These are phyloP conservation scores for Eugnorisma glareosa DNA, from an alignment of 2,888 invertebrate species.

Conservation along the genomic window DNA sequence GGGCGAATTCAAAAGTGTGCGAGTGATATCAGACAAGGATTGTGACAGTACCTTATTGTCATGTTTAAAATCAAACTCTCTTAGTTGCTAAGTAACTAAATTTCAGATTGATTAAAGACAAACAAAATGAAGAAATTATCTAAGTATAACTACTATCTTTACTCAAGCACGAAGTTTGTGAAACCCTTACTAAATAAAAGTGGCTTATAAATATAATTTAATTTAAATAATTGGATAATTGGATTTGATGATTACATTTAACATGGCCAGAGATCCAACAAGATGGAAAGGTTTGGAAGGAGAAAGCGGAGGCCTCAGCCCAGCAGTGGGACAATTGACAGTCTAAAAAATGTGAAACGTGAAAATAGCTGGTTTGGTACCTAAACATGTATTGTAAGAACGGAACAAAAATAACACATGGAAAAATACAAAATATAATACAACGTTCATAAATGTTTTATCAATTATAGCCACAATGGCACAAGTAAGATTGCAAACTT, in stretches of 20 bases:
- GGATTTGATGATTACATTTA: too few relatives aligned
- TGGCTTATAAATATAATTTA: not conserved
- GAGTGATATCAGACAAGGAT: slow-evolving; percentile 10
- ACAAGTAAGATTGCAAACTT: not conserved
- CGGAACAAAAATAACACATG: not conserved
- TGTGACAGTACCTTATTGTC: not conserved
- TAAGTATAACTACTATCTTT: not conserved
- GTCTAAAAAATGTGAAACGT: too few relatives aligned
- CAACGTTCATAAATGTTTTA: slow-evolving; percentile 7
- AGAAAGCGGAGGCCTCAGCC: not conserved
- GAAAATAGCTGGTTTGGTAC: not conserved
- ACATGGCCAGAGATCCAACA: not conserved
- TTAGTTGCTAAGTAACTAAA: not conserved
- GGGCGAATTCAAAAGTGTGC: slow-evolving; percentile 22
- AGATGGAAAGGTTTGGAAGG: not conserved
- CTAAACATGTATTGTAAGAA: not conserved
- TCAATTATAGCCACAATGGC: slow-evolving; percentile 11
- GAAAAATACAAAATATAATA: slow-evolving; percentile 18
- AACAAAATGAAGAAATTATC: not conserved
- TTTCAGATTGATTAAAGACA: not conserved
- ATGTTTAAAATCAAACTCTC: not conserved
- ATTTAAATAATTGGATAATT: not conserved
- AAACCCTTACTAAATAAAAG: not conserved
- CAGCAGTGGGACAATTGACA: not conserved
- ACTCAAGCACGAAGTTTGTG: not conserved